Percentiles rank a stretch among this genome's conserved stretches.
These are phyloP conservation scores for Neotragus pygmaeus DNA, from an alignment of 2,113 vertebrate species.

Conservation along the genomic window DNA sequence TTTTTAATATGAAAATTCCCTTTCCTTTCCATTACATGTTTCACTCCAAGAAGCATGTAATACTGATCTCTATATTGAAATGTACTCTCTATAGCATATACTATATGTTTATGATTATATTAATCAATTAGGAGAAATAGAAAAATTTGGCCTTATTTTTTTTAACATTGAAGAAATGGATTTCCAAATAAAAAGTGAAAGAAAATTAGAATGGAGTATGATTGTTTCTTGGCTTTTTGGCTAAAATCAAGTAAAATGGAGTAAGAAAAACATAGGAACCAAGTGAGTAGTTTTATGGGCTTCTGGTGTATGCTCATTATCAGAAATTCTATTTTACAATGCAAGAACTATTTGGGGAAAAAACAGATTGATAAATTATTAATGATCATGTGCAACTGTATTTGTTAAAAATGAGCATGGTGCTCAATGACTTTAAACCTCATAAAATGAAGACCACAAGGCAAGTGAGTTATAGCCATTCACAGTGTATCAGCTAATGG, in stretches of 20 bases:
- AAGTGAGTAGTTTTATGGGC: not conserved
- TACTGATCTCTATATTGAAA: not conserved
- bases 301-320: not conserved
- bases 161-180: not conserved
- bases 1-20: not conserved
- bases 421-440: not conserved
- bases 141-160: not conserved
- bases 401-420: not conserved
- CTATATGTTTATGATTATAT: not conserved
- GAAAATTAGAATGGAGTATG: not conserved
- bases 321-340: conserved; percentile 14
- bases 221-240: not conserved
- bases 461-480: not conserved
- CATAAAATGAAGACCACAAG: not conserved
- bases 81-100: not conserved
- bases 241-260: not conserved
- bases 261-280: not conserved
- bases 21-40: not conserved
- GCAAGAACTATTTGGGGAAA: not conserved
- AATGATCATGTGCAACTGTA: not conserved
- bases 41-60: not conserved
- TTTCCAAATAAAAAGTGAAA: conserved; percentile 15
- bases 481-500: not conserved
- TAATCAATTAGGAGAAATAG: not conserved
- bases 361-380: not conserved